Evolutionary conservation across 2,888 invertebrate genomes (phyloP).

Genomic region (Meganola albula): DNA sequence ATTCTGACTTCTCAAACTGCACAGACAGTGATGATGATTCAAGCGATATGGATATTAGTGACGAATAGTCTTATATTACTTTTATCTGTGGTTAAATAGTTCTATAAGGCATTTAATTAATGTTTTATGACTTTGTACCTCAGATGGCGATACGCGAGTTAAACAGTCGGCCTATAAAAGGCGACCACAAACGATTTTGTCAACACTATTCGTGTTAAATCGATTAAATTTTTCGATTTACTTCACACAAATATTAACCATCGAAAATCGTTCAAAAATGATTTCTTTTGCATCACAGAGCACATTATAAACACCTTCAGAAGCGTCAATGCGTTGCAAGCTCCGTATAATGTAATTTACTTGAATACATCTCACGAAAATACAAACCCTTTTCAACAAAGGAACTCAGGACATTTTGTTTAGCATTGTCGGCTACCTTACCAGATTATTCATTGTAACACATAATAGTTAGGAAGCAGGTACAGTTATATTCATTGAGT

Average conservation of each 20-base stretch:
- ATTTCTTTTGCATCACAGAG: constrained; percentile 59
- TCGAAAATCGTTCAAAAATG: constrained; percentile 31
- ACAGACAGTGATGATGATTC: no score
- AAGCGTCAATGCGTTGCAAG: constrained; percentile 57
- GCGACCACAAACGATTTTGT: constrained; percentile 1
- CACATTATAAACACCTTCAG: constrained; percentile 44
- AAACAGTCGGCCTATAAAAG: no score
- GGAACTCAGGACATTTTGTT: constrained; percentile 51
- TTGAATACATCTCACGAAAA: constrained; percentile 38
- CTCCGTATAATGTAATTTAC: constrained; percentile 58
- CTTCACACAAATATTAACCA: constrained; percentile 10
- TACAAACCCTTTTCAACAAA: constrained; percentile 39
- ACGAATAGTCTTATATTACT: no score
- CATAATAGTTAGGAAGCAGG: constrained; percentile 52
- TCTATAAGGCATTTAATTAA: no score
- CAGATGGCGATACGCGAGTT: no score
- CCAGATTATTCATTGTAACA: constrained; percentile 62
- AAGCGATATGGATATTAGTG: no score
- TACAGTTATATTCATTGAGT: constrained; percentile 72
- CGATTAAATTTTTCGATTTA: constrained; percentile 27
- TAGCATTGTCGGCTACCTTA: constrained; percentile 73
- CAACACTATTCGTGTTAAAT: constrained; percentile 20
- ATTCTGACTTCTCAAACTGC: no score
- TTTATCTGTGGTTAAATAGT: no score
- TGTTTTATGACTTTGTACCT: no score